Evolutionary conservation across 2,113 vertebrate genomes (phyloP).

Genomic region (Corvus cornix): DNA sequence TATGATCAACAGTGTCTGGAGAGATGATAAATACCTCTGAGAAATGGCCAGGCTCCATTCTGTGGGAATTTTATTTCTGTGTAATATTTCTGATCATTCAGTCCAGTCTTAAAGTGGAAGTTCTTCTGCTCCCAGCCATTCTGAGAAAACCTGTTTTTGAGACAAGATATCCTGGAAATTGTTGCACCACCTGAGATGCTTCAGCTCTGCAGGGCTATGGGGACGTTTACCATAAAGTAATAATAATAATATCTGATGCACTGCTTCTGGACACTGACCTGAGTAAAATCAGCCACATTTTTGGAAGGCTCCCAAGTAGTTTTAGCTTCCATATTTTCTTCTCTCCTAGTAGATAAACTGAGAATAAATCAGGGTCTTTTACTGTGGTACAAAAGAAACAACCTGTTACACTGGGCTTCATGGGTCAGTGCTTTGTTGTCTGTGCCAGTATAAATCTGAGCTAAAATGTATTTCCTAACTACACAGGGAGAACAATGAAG

Average conservation of each 20-base stretch:
- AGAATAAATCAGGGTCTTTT: slow-evolving; percentile 34
- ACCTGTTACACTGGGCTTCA: neutral
- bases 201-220: neutral
- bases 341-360: neutral
- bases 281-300: slow-evolving; percentile 5
- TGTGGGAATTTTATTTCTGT: neutral
- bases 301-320: slow-evolving; percentile 5
- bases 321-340: slow-evolving; percentile 3
- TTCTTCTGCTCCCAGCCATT: neutral
- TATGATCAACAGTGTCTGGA: neutral
- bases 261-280: neutral
- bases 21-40: neutral
- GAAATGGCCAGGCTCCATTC: neutral
- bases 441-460: neutral
- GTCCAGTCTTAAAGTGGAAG: neutral
- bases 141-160: neutral
- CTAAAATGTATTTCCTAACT: neutral
- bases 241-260: slow-evolving; percentile 2
- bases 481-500: neutral
- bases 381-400: neutral
- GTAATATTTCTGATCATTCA: neutral
- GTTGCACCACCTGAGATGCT: neutral
- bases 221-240: neutral
- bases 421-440: slow-evolving; percentile 15
- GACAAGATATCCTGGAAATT: neutral